Evolutionary conservation across 2,113 vertebrate genomes (phyloP).

Genomic region (Budorcas taxicolor): DNA sequence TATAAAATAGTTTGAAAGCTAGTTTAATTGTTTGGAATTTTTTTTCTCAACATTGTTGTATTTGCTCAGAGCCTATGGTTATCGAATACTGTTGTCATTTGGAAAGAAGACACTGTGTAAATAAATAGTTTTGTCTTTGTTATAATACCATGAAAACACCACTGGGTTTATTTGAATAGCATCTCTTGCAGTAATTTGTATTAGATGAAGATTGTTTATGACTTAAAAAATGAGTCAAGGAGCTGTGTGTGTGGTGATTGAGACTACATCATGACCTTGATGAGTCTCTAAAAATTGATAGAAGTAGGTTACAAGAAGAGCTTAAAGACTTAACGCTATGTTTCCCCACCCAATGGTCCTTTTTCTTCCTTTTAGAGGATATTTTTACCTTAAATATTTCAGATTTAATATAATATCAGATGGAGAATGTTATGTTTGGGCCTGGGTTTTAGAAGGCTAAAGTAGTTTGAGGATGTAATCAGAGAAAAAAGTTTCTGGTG

Average conservation of each 20-base stretch:
- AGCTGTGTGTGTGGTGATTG: neutral
- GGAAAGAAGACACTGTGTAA: neutral
- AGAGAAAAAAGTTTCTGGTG: neutral
- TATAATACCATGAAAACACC: neutral
- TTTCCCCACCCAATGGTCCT: neutral
- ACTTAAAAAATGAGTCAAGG: neutral
- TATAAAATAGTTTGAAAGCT: slow-evolving; percentile 1
- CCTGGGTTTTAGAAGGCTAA: slow-evolving; percentile 25
- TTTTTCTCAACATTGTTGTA: neutral
- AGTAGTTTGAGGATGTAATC: neutral
- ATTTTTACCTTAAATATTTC: neutral
- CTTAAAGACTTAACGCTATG: neutral
- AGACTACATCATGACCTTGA: neutral
- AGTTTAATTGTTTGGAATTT: slow-evolving; percentile 26
- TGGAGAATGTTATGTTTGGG: neutral
- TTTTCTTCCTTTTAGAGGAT: neutral
- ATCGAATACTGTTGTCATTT: neutral
- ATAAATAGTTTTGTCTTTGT: neutral
- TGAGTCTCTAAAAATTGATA: neutral
- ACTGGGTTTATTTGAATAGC: slow-evolving; percentile 28
- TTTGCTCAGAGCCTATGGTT: neutral
- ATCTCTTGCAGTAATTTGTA: neutral
- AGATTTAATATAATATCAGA: neutral
- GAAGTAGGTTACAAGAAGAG: neutral
- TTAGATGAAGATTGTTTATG: neutral